A percentile compares a stretch with the other conserved stretches of the same genome.
These are phyloP conservation scores for Macquaria ambigua DNA, from an alignment of 2,113 vertebrate species.

Conservation along the genomic window DNA sequence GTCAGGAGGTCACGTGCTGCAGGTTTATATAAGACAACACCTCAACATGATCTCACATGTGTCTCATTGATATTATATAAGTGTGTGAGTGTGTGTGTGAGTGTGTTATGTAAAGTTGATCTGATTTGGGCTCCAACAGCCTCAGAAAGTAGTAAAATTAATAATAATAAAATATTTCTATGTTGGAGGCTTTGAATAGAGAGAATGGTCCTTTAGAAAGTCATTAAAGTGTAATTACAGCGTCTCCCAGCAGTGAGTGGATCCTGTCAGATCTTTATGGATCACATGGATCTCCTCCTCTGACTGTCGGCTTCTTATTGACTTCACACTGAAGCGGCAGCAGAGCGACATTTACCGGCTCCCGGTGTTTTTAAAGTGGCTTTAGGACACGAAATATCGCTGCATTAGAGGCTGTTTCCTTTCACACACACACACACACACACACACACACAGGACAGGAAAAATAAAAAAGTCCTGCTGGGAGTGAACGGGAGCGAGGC, in stretches of 20 bases:
- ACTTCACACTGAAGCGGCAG: neutral
- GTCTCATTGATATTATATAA: conserved; percentile 20
- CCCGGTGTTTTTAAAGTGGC: neutral
- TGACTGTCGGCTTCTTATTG: conserved; percentile 9
- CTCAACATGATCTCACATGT: conserved; percentile 12
- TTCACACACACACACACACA: too few species aligned
- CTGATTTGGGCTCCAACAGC: neutral
- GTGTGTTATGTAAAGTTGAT: conserved; percentile 11
- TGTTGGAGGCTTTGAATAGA: neutral
- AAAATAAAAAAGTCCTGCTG: neutral
- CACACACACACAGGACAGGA: neutral
- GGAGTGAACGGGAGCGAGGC: neutral
- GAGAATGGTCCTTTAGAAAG: too few species aligned
- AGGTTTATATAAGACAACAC: conserved; percentile 1
- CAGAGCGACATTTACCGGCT: neutral
- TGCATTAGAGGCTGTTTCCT: too few species aligned
- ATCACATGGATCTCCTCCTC: conserved; percentile 11
- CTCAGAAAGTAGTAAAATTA: neutral
- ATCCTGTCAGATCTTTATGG: conserved; percentile 1
- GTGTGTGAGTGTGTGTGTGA: conserved; percentile 8
- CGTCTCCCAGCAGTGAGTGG: neutral
- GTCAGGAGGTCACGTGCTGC: conserved; percentile 1
- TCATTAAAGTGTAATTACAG: neutral
- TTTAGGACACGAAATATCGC: too few species aligned
- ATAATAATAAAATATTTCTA: too few species aligned